phyloP scores from a whole-genome alignment of 2,888 invertebrate species.

The Saturnia japonica region DNA sequence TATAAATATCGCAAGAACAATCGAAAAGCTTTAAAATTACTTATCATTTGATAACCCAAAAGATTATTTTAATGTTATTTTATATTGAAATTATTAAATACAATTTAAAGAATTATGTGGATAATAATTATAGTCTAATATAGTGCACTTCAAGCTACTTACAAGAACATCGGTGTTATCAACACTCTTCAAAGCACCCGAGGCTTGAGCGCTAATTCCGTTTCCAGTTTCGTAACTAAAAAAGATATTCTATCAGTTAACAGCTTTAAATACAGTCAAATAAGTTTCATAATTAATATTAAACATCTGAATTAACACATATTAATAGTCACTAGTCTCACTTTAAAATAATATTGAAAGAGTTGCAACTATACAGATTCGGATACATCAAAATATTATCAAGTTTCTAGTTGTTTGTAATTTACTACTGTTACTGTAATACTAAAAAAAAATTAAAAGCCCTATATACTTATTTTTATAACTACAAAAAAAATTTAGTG shows the following conservation, averaged over 20 bases:
- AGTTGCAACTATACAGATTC: no score
- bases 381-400: no score
- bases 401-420: no score
- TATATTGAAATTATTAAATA: neutral
- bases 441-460: no score
- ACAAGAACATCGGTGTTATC: constrained; percentile 53
- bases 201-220: constrained; percentile 78
- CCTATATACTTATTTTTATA: no score
- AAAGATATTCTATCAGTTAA: constrained; percentile 19
- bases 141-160: constrained; percentile 34
- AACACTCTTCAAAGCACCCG: constrained; percentile 70
- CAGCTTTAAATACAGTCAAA: neutral
- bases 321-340: no score
- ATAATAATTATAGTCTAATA: no score
- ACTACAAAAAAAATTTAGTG: no score
- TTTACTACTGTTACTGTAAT: no score
- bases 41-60: no score
- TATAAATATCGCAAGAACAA: neutral
- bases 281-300: neutral
- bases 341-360: no score
- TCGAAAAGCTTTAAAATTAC: neutral
- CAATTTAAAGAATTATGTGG: neutral
- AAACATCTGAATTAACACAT: no score
- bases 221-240: constrained; percentile 82
- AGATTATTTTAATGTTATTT: neutral